These are phyloP conservation scores for Stercorarius parasiticus DNA, from an alignment of 2,113 vertebrate genomes.

Conservation along the genomic window DNA sequence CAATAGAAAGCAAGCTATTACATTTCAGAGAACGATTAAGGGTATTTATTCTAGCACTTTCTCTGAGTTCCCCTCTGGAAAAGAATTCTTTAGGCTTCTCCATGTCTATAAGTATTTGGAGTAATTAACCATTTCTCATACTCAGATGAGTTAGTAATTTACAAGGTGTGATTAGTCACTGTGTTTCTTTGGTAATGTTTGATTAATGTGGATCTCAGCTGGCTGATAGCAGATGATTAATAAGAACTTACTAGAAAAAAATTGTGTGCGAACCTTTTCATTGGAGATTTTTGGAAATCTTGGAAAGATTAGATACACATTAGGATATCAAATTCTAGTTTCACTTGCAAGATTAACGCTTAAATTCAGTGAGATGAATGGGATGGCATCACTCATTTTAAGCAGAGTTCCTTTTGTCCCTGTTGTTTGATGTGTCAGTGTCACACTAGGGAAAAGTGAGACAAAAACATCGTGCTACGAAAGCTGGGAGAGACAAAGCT, in stretches of 20 bases:
- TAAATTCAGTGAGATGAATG: not conserved
- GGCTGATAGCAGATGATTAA: not conserved
- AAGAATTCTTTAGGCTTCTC: not conserved
- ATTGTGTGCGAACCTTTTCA: not conserved
- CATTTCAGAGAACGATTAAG: not conserved
- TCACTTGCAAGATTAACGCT: not conserved
- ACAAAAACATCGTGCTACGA: not conserved
- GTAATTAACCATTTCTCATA: not conserved
- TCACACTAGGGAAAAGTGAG: not conserved
- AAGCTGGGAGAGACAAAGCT: not conserved
- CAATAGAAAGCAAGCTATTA: not conserved
- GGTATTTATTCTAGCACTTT: not conserved
- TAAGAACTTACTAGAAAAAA: not conserved
- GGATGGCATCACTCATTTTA: not conserved
- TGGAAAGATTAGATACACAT: not conserved
- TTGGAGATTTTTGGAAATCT: not conserved
- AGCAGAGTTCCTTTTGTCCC: not conserved
- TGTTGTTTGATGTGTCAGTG: not conserved
- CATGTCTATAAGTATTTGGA: not conserved
- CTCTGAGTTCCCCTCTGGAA: not conserved
- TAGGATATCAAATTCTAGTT: not conserved
- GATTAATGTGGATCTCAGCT: not conserved
- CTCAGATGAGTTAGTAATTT: fast-evolving
- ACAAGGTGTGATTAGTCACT: not conserved
- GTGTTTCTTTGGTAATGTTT: not conserved